Evolutionary conservation across 2,113 vertebrate species (phyloP), one percentile per base, ranked within the genome.

Genomic region (Microtus oregoni): DNA sequence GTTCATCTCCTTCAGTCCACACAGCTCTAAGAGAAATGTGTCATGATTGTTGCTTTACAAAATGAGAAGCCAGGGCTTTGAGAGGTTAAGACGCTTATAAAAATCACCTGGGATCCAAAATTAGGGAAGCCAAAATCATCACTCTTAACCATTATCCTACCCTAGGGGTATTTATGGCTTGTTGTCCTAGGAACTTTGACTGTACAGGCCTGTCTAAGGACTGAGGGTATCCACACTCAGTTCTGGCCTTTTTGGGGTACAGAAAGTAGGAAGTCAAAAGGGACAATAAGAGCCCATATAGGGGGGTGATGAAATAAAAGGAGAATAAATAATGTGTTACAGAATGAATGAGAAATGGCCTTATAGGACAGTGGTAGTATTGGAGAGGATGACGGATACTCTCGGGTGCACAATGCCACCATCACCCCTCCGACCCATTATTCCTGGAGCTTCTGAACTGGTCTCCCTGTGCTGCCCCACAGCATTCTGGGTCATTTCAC

Each of bases 41-140:
- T 77, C 76, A 89, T 89, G 47, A 73, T 6, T 70, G 58, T 32
- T 17, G 47, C 77, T 94, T 94, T n/a, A 58, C 77, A 91, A 90
- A 94, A 86, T 68, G 90, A 86, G 81, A 92, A 95, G 91, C n/a
- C n/a, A 78, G 58, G 35, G 7, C n/a, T 96, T 89, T 92, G 72
- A 67, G 75, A 86, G 68, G 73, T 50, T 63, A 89, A 90, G 63
- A 52, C 32, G 75, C 44, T 94, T 78, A 11, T 24, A 92, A 92
- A 86, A 73, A 81, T 90, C 47, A 90, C 44, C 32, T 15, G 44
- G 50, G 58, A 92, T 94, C 70, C 70, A 38, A 92, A 94, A 89
- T 87, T 24, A 91, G 52, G 32, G 81, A 90, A 89, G 20, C 3
- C 9, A 47, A 89, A 75, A 26, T 96, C 38, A 55, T 78, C 79